Conservation (phyloP, 2,113 vertebrate genomes). For the Phycodurus eques region DNA sequence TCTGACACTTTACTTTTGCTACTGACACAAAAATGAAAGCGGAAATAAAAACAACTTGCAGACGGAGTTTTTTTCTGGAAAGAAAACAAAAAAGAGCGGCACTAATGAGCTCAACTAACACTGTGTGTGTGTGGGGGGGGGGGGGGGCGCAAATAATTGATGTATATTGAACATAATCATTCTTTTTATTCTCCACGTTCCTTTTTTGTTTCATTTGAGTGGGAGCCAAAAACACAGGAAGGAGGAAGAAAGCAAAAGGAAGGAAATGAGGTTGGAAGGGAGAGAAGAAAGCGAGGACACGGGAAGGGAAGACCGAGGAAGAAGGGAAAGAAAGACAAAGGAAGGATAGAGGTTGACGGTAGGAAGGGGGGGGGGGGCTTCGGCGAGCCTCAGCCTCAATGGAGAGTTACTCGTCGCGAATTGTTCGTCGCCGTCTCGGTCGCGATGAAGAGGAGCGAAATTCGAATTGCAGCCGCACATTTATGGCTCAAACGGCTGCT, state of each 20-base stretch:
- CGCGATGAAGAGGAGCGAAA: too few species aligned
- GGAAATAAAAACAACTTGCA: neutral
- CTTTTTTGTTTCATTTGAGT: neutral
- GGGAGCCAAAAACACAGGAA: neutral
- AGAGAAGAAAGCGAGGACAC: too few species aligned
- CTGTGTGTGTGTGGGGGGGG: neutral
- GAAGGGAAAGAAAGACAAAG: too few species aligned
- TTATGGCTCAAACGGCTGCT: too few species aligned
- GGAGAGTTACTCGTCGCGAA: too few species aligned
- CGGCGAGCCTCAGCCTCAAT: too few species aligned
- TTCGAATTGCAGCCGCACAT: too few species aligned
- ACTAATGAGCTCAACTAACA: neutral
- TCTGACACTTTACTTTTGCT: neutral
- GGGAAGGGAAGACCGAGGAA: too few species aligned
- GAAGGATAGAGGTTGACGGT: too few species aligned
- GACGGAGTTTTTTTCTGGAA: neutral
- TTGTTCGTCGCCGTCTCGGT: too few species aligned
- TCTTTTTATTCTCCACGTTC: neutral
- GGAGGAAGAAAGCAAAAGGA: neutral
- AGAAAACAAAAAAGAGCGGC: neutral
- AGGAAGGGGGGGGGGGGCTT: too few species aligned
- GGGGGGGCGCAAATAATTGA: neutral
- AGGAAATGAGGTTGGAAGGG: neutral
- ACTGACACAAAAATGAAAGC: neutral
- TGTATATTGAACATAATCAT: neutral